Percentiles rank a stretch among this genome's conserved stretches.
Conservation (phyloP, 2,797 vertebrate species). For the Nannoperca obscura region DNA sequence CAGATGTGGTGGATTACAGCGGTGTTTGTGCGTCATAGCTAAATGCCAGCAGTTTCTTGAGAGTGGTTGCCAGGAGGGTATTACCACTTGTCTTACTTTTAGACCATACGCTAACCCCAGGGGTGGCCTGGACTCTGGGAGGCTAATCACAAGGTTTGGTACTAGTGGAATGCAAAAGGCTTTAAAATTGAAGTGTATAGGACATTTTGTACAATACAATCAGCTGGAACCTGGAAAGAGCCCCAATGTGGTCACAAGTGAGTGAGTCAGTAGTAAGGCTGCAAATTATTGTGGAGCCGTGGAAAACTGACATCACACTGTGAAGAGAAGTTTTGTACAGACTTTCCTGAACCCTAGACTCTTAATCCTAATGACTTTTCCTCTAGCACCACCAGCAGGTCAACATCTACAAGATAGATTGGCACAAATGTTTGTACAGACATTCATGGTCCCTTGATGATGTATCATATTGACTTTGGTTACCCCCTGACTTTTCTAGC, state of each 20-base stretch:
- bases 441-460: not conserved
- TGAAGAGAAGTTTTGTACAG: not conserved
- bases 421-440: not conserved
- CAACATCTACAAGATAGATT: not conserved
- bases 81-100: constrained; percentile 41
- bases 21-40: constrained; percentile 78
- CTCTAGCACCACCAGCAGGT: not conserved
- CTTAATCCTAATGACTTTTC: not conserved
- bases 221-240: constrained; percentile 6
- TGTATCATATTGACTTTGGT: not conserved
- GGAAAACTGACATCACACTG: not conserved
- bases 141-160: constrained; percentile 61
- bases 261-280: constrained; percentile 2
- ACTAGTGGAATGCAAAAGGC: constrained; percentile 25
- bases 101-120: constrained; percentile 38
- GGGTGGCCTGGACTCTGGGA: constrained; percentile 37
- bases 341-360: not conserved
- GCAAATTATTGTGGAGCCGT: not conserved
- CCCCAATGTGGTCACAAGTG: not conserved
- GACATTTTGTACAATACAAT: constrained; percentile 29
- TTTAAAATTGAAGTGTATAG: constrained; percentile 20
- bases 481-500: not conserved
- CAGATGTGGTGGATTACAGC: constrained; percentile 70
- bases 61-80: constrained; percentile 59
- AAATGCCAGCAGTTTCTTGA: constrained; percentile 78